Percentiles rank a stretch among this genome's conserved stretches.
Conservation (phyloP, 2,888 invertebrate species). For the Amblyteles armatorius region DNA sequence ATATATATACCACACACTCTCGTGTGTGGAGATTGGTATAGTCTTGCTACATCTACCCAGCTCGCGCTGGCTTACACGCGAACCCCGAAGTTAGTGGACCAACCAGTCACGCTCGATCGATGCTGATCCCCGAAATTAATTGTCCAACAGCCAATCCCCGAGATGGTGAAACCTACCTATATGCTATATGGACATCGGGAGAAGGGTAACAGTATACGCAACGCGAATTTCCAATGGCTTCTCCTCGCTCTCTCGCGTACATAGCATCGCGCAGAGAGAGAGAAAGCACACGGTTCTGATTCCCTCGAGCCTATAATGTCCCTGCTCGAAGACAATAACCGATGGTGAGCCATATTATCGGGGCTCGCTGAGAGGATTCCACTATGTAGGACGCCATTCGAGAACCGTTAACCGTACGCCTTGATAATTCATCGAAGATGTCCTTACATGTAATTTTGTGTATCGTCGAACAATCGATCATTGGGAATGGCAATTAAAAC, state of each 20-base stretch:
- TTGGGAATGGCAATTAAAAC: background rate
- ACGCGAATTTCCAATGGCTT: slow-evolving; percentile 35
- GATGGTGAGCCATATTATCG: background rate
- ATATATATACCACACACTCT: background rate
- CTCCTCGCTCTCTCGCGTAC: background rate
- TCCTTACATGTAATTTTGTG: background rate
- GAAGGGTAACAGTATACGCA: background rate
- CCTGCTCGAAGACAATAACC: slow-evolving; percentile 26
- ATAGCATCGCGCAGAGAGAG: background rate
- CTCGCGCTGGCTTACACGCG: slow-evolving; percentile 13
- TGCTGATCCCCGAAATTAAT: slow-evolving; percentile 59
- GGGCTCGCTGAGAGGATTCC: background rate
- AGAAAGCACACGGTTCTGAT: slow-evolving; percentile 9
- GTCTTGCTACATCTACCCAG: slow-evolving; percentile 5
- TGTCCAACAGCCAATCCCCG: slow-evolving; percentile 53
- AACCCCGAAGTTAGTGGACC: slow-evolving; percentile 49
- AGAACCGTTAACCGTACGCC: background rate
- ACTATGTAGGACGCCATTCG: background rate
- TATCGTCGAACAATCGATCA: background rate
- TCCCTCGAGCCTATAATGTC: slow-evolving; percentile 13
- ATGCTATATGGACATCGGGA: background rate
- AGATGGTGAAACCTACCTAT: slow-evolving; percentile 31
- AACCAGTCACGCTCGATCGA: slow-evolving; percentile 56
- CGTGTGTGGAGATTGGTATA: background rate
- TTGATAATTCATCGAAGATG: background rate